Evolutionary conservation across 2,797 vertebrate species (phyloP), one percentile per base, ranked within the genome.

Genomic region (Brotula barbata): DNA sequence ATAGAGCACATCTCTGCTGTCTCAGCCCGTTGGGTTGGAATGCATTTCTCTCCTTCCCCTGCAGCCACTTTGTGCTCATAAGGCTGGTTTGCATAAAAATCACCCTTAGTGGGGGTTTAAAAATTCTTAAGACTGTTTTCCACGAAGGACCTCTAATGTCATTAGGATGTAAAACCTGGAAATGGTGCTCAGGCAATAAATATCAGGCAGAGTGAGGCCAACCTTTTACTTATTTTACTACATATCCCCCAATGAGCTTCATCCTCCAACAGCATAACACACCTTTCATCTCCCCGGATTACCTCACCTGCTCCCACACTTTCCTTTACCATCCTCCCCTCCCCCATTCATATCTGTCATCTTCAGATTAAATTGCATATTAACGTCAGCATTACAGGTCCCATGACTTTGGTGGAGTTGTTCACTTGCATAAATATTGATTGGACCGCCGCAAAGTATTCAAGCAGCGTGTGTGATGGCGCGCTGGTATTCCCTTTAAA

Each of bases 391-490:
- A 61, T 77, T 71, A 80, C 71, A 71, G 39, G 59, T 64, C 41
- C 64, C 68, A 37, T 6, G 44, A 63, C 68, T 74, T 77, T 49
- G 66, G 52, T 51, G 43, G 33, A 64, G 66, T 68, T 54, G 53
- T 73, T 68, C 57, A 40, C 66, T 56, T 60, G 57, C 75, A 82
- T 83, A 75, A 73, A 79, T 81, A 78, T 79, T 78, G 71, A 84
- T 77, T 1, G 6, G 28, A 23, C 37, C 22, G 50, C 70, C 63
- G 61, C 43, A 16, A 50, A 67, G 52, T 57, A 72, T 78, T 73
- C 51, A 68, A 58, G 78, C 54, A 64, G 47, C 58, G 71, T 52
- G 28, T 67, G 57, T 55, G 82, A 64, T 73, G 48, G 61, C 60
- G 59, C 34, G 16, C 15, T n/a, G 14, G 40, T 41, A 40, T 68